Evolutionary conservation across 2,888 invertebrate genomes (phyloP).

Genomic region (Pammene aurita): DNA sequence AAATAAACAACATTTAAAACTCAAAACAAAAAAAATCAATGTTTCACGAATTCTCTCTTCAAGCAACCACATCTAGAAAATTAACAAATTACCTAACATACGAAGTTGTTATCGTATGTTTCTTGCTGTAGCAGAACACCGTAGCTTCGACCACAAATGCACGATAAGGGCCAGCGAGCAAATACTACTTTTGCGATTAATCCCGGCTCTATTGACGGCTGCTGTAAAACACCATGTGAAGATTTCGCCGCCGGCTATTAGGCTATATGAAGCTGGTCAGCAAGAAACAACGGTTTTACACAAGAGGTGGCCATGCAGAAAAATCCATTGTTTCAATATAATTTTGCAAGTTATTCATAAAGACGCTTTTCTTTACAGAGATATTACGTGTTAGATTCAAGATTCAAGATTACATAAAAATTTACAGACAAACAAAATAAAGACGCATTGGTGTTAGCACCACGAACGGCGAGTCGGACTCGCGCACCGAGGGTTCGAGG

Average conservation of each 20-base stretch:
- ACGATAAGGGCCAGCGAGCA: slow-evolving; percentile 42
- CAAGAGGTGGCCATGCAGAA: slow-evolving; percentile 30
- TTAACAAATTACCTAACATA: not conserved
- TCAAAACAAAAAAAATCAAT: not conserved
- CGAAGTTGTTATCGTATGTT: slow-evolving; percentile 6
- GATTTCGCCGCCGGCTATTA: slow-evolving; percentile 69
- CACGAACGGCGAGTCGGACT: too few relatives aligned
- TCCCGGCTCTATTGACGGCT: slow-evolving; percentile 67
- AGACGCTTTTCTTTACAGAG: too few relatives aligned
- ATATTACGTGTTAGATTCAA: too few relatives aligned
- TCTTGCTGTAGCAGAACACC: not conserved
- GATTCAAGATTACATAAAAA: too few relatives aligned
- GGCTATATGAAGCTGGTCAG: slow-evolving; percentile 68
- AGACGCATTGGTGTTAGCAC: too few relatives aligned
- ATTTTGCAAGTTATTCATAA: too few relatives aligned
- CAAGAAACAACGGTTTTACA: slow-evolving; percentile 50
- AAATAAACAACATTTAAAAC: too few relatives aligned
- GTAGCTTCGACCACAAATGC: slow-evolving; percentile 19
- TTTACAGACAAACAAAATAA: too few relatives aligned
- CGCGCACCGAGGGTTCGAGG: too few relatives aligned
- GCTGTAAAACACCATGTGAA: slow-evolving; percentile 70
- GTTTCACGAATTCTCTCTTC: not conserved
- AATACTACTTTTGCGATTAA: slow-evolving; percentile 59
- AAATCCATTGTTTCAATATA: not conserved
- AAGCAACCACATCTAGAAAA: not conserved